A percentile compares a stretch with the other conserved stretches of the same genome.
Evolutionary conservation across 2,113 vertebrate species (phyloP).

Genomic region (Vanacampus margaritifer): DNA sequence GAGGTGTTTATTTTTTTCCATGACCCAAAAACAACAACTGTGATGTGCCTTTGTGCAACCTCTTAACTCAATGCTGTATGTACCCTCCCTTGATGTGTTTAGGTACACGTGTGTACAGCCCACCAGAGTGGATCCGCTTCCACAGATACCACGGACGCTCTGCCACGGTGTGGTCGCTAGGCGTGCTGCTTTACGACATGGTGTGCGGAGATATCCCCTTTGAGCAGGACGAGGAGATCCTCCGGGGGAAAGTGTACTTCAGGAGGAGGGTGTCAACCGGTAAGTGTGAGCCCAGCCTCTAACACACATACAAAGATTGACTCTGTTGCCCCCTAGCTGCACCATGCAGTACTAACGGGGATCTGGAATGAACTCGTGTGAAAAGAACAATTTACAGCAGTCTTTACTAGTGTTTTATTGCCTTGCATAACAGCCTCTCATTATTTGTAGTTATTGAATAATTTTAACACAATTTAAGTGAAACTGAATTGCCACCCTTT

Average conservation of each 20-base stretch:
- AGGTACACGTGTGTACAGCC: conserved; percentile 96
- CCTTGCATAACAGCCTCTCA: neutral
- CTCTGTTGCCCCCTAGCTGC: conserved; percentile 55
- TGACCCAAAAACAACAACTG: conserved; percentile 13
- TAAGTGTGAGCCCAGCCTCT: conserved; percentile 51
- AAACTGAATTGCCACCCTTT: too few relatives aligned
- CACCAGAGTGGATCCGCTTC: conserved; percentile 95
- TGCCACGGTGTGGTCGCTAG: conserved; percentile 94
- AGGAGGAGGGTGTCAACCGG: conserved; percentile 88
- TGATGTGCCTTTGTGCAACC: conserved; percentile 24
- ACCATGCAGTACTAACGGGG: conserved; percentile 12
- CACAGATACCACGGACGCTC: conserved; percentile 95
- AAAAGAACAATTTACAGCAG: neutral
- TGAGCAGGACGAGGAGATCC: conserved; percentile 95
- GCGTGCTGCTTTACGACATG: conserved; percentile 95
- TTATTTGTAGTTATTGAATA: too few relatives aligned
- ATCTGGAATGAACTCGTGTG: neutral
- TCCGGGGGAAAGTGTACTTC: conserved; percentile 86
- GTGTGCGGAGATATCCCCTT: conserved; percentile 98
- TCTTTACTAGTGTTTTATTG: neutral
- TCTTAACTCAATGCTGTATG: neutral
- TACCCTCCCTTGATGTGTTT: neutral
- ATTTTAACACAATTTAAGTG: too few relatives aligned
- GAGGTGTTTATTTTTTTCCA: neutral
- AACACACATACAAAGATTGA: neutral